Conservation (phyloP, 2,113 vertebrate genomes). For the Dipodomys stephensi region DNA sequence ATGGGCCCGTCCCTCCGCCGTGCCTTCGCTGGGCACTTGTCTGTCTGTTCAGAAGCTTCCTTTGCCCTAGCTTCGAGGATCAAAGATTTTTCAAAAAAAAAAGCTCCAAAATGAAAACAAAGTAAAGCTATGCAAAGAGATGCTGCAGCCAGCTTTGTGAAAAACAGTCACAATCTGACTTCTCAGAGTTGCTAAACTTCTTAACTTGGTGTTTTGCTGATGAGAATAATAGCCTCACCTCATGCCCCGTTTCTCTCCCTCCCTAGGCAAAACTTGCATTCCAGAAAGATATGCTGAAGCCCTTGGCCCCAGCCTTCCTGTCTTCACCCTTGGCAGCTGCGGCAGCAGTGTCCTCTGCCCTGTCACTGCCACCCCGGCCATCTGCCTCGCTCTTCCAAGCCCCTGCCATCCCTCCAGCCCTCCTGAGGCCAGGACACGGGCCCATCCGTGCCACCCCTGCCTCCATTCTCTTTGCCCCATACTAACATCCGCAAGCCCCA, state of each 20-base stretch:
- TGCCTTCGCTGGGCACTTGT: not conserved
- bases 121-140: not conserved
- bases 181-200: not conserved
- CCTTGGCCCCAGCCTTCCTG: slow-evolving; percentile 93
- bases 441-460: slow-evolving; percentile 92
- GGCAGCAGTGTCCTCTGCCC: slow-evolving; percentile 87
- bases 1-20: too few relatives aligned
- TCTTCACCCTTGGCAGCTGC: slow-evolving; percentile 90
- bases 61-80: too few relatives aligned
- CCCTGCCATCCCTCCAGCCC: slow-evolving; percentile 89
- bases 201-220: not conserved
- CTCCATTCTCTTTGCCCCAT: slow-evolving; percentile 95
- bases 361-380: slow-evolving; percentile 93
- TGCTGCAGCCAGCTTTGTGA: not conserved
- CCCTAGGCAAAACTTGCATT: slow-evolving; percentile 92
- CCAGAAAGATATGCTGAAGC: slow-evolving; percentile 95
- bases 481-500: slow-evolving; percentile 83
- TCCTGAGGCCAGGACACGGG: slow-evolving; percentile 93
- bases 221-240: not conserved
- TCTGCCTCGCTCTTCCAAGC: slow-evolving; percentile 92
- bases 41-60: not conserved
- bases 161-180: not conserved
- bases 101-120: not conserved
- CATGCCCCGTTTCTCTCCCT: not conserved
- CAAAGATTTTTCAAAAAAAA: not conserved